Conservation (phyloP, 2,113 vertebrate species). For the Herpetotheres cachinnans region DNA sequence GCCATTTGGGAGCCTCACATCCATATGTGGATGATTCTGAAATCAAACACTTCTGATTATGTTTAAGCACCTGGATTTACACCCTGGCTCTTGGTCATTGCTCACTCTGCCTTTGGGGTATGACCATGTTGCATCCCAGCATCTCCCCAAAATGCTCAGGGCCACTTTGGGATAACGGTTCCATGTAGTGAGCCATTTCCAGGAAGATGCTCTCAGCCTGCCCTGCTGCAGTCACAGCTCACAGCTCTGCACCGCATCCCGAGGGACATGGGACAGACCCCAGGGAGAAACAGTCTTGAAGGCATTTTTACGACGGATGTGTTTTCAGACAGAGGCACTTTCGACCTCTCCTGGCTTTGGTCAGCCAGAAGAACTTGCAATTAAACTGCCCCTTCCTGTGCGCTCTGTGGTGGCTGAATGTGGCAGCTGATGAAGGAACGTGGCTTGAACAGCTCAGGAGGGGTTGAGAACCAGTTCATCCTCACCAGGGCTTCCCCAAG, state of each 20-base stretch:
- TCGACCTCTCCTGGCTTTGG: neutral
- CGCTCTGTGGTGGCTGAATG: rapidly evolving
- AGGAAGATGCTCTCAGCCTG: neutral
- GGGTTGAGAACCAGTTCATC: neutral
- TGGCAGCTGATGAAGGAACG: neutral
- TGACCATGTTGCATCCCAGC: neutral
- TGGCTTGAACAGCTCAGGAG: neutral
- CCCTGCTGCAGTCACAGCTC: neutral
- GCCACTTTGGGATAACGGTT: neutral
- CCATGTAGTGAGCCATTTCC: rapidly evolving
- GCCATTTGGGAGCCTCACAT: neutral
- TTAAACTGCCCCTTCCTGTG: neutral
- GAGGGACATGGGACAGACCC: neutral
- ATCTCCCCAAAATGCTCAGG: neutral
- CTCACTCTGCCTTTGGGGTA: neutral
- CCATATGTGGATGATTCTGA: neutral
- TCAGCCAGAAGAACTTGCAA: too few relatives aligned
- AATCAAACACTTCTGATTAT: neutral
- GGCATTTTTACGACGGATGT: rapidly evolving
- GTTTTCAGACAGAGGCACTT: neutral
- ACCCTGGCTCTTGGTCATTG: neutral
- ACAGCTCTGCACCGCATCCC: neutral
- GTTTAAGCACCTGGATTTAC: neutral
- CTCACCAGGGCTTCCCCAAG: neutral
- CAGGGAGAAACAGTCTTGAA: neutral